Base-by-base conservation (phyloP, 2,797 vertebrate species). In the Saxicola maurus region DNA sequence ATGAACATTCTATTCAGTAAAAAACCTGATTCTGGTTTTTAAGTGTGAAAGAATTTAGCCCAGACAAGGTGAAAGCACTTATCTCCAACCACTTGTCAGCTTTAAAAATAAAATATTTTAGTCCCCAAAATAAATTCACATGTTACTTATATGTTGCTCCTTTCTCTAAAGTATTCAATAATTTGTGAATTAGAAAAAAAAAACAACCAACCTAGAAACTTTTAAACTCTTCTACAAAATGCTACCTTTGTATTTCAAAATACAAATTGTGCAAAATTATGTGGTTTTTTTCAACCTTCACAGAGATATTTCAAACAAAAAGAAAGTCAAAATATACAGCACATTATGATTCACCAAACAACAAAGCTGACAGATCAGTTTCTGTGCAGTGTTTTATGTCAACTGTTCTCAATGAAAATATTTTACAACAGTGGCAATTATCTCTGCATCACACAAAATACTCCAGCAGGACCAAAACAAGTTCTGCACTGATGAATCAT, bases 381-480 rank as follows among this genome's bases (percentile, higher is more conserved):
- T 91, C 85, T 73, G 59, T 68, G 57, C 88, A 89, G 30, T 88
- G 86, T 91, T 92, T 95, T 81, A 75, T 90, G 82, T 92, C 53
- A 67, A 87, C 67, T 74, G 48, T 71, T 93, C 84, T 93, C 92
- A 92, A 51, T 59, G 86, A 94, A 95, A 82, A 95, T 31, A 82
- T 93, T 93, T 74, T 95, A 83, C 79, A 95, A 91, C n/a, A 84
- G 53, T 31, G 69, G 76, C 49, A 82, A 92, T 82, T 94, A 95
- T 94, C 91, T 87, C 75, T 71, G 23, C 43, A 94, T 86, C 56
- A 81, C 10, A 68, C 64, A 93, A 89, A 92, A 91, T 28, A 55
- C 66, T 91, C 88, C 56, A 81, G 51, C 46, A 92, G 49, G 65
- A 61, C 89, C 83, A 92, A 92, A 95, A 94, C 86, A 91, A 86